Evolutionary conservation across 2,888 invertebrate species (phyloP).

Genomic region (Pinctada fucata): DNA sequence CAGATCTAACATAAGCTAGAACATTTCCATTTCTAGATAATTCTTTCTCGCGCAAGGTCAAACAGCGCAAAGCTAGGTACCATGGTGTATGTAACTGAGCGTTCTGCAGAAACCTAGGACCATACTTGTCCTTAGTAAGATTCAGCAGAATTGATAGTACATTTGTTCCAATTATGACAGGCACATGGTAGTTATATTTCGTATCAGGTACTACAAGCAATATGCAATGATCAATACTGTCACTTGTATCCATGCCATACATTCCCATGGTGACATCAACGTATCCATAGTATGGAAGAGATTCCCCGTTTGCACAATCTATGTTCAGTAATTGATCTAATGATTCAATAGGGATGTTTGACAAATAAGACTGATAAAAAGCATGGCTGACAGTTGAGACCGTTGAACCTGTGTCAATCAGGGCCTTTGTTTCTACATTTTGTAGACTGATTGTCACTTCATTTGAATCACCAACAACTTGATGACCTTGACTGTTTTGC

Average conservation of each 20-base stretch:
- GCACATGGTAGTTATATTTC: slow-evolving; percentile 19
- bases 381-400: slow-evolving; percentile 27
- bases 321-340: slow-evolving; percentile 19
- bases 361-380: slow-evolving; percentile 31
- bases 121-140: slow-evolving; percentile 12
- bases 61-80: slow-evolving; percentile 37
- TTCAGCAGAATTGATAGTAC: slow-evolving; percentile 15
- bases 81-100: slow-evolving; percentile 28
- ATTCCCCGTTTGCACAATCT: slow-evolving; percentile 36
- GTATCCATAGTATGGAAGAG: slow-evolving; percentile 31
- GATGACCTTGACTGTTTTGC: slow-evolving; percentile 8
- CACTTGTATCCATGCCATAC: background rate
- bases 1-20: slow-evolving; percentile 23
- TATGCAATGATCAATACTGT: background rate
- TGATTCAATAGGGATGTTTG: slow-evolving; percentile 10
- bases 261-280: slow-evolving; percentile 19
- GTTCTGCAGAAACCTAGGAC: slow-evolving; percentile 21
- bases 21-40: slow-evolving; percentile 18
- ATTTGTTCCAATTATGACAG: slow-evolving; percentile 29
- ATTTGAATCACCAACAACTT: slow-evolving; percentile 15
- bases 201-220: slow-evolving; percentile 21
- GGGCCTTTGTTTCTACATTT: slow-evolving; percentile 5
- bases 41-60: slow-evolving; percentile 28
- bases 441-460: slow-evolving; percentile 20
- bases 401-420: slow-evolving; percentile 36